A percentile compares a stretch with the other conserved stretches of the same genome.
Evolutionary conservation across 2,113 vertebrate genomes (phyloP).

Genomic region (Cnemophilus loriae): DNA sequence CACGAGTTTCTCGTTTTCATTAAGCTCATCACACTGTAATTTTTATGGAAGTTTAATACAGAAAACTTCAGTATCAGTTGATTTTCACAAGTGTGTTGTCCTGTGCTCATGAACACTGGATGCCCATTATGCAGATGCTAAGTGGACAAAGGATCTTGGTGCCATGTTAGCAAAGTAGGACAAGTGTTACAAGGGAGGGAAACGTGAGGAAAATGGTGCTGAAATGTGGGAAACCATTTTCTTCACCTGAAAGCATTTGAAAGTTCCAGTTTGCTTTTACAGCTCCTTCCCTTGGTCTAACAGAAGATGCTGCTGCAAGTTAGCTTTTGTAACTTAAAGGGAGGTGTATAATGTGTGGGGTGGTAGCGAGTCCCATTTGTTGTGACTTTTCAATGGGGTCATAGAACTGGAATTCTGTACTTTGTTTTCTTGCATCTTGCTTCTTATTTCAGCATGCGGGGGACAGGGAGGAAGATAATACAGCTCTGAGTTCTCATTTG

Average conservation of each 20-base stretch:
- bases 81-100: background rate
- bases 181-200: background rate
- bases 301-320: background rate
- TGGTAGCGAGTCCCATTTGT: background rate
- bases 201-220: background rate
- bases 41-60: background rate
- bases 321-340: background rate
- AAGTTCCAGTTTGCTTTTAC: background rate
- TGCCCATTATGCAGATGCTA: background rate
- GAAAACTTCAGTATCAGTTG: background rate
- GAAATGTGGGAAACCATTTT: background rate
- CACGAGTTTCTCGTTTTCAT: background rate
- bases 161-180: background rate
- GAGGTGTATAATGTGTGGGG: background rate
- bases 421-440: background rate
- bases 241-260: background rate
- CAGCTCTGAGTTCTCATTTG: background rate
- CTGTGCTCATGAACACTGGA: background rate
- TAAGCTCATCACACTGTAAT: rapidly evolving
- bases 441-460: rapidly evolving
- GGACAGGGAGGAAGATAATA: background rate
- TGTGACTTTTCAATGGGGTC: background rate
- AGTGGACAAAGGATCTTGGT: background rate
- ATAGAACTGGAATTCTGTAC: background rate
- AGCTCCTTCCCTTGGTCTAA: background rate